Evolutionary conservation across 2,888 invertebrate genomes (phyloP).

Genomic region (Ectemnius lituratus): DNA sequence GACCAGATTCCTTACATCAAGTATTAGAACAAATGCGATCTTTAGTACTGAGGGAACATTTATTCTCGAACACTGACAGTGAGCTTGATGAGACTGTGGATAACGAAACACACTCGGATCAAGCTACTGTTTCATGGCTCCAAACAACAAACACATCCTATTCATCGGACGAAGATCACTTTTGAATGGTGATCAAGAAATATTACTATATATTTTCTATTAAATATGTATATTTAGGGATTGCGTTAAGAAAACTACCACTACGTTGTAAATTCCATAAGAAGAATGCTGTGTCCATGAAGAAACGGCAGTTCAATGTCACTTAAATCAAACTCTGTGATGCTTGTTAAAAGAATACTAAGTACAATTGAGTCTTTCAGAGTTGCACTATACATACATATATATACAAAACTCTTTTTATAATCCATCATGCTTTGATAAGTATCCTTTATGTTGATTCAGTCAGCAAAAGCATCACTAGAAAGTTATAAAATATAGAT

Average conservation of each 20-base stretch:
- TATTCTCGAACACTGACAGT: slow-evolving; percentile 67
- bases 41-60: slow-evolving; percentile 69
- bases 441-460: too few species aligned
- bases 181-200: slow-evolving; percentile 18
- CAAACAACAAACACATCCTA: slow-evolving; percentile 49
- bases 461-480: too few species aligned
- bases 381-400: not conserved
- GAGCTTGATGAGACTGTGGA: slow-evolving; percentile 68
- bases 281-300: not conserved
- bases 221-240: slow-evolving; percentile 1
- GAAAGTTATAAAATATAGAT: too few species aligned
- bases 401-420: too few species aligned
- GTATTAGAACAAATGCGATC: slow-evolving; percentile 76
- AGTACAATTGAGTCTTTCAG: slow-evolving; percentile 45
- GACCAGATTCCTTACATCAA: slow-evolving; percentile 73
- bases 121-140: slow-evolving; percentile 60
- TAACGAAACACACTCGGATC: slow-evolving; percentile 65
- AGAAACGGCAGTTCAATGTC: slow-evolving; percentile 15
- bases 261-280: not conserved
- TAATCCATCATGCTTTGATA: too few species aligned
- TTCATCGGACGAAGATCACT: slow-evolving; percentile 49
- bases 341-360: slow-evolving; percentile 41
- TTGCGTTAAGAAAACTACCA: not conserved
- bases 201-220: slow-evolving; percentile 19
- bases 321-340: slow-evolving; percentile 31